Conservation (phyloP, 2,888 invertebrate species). For the Sinelater perroti region DNA sequence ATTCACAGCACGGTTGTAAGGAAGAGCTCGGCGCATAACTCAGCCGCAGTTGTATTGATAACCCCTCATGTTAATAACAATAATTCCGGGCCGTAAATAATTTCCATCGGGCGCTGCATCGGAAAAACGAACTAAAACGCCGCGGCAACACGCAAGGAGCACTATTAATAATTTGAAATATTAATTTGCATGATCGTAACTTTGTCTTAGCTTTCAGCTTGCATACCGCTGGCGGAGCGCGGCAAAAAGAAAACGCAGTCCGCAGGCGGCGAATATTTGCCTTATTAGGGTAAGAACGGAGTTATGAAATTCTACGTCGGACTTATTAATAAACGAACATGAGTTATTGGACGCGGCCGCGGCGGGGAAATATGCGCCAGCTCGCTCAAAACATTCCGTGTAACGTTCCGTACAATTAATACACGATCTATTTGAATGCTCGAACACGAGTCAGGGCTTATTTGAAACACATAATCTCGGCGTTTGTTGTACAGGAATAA, state of each 20-base stretch:
- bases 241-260: conserved; percentile 1
- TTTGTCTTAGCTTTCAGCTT: conserved; percentile 5
- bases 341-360: conserved; percentile 11
- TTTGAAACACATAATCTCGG: conserved; percentile 10
- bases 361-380: conserved; percentile 1
- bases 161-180: conserved; percentile 16
- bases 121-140: conserved; percentile 9
- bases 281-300: conserved; percentile 26
- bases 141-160: conserved; percentile 11
- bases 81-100: conserved; percentile 4
- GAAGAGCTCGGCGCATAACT: neutral
- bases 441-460: conserved; percentile 1
- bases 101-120: neutral
- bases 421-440: conserved; percentile 13
- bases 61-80: conserved; percentile 3
- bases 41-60: conserved; percentile 1
- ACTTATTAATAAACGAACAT: conserved; percentile 21
- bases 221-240: neutral
- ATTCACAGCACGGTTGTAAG: too few relatives aligned
- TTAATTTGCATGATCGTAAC: conserved; percentile 19
- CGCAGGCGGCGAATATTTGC: conserved; percentile 22
- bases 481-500: conserved; percentile 8
- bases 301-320: conserved; percentile 15
- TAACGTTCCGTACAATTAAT: conserved; percentile 10
- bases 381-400: conserved; percentile 9